Percentiles rank a stretch among this genome's conserved stretches.
These are phyloP conservation scores for Hipposideros larvatus DNA, from an alignment of 2,797 vertebrate genomes.

Conservation along the genomic window DNA sequence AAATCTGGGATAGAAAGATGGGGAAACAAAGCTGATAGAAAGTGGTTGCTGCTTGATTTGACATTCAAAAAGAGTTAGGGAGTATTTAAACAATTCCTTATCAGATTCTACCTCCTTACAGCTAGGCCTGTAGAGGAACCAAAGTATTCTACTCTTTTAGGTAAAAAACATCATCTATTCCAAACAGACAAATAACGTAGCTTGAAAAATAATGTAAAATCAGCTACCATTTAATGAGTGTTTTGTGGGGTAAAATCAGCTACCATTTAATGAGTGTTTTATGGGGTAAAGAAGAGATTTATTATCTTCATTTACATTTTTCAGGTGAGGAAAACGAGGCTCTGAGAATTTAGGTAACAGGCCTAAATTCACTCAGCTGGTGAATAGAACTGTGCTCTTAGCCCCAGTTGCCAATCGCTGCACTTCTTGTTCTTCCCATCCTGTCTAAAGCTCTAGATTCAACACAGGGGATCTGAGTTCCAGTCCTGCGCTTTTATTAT, in stretches of 20 bases:
- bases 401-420: background rate
- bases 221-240: background rate
- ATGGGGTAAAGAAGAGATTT: background rate
- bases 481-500: background rate
- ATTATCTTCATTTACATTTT: background rate
- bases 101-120: background rate
- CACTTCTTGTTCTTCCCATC: background rate
- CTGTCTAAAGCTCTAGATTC: background rate
- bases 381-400: background rate
- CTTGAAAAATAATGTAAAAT: background rate
- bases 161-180: background rate
- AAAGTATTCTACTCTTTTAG: slow-evolving; percentile 11
- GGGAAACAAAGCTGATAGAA: background rate
- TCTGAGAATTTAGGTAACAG: background rate
- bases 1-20: background rate
- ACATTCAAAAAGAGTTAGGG: background rate
- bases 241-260: background rate
- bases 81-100: background rate
- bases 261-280: background rate
- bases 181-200: background rate
- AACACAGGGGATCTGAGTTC: background rate
- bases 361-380: background rate
- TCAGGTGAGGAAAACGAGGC: background rate
- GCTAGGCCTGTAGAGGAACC: background rate
- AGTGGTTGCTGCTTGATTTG: background rate